Conservation (phyloP, 2,113 vertebrate species). For the Corythaeola cristata region DNA sequence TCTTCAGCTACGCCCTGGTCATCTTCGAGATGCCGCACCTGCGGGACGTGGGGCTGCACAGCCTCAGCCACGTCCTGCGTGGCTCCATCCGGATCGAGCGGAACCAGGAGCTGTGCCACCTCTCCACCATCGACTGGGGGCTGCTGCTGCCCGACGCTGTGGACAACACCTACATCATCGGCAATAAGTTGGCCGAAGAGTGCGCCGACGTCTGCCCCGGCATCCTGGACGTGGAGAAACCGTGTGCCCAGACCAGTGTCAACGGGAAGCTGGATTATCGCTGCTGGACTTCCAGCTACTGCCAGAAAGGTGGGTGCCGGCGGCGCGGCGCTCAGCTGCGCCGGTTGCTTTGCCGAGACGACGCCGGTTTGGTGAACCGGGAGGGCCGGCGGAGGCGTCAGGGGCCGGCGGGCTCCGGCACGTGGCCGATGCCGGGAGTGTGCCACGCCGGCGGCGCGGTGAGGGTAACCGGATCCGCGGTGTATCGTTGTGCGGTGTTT, state of each 20-base stretch:
- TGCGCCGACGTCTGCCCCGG: conserved; percentile 79
- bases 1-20: conserved; percentile 81
- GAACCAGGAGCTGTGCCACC: conserved; percentile 84
- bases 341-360: accelerated
- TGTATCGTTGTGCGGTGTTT: conserved; percentile 10
- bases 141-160: conserved; percentile 62
- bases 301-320: conserved; percentile 77
- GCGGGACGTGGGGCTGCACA: conserved; percentile 76
- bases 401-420: neutral
- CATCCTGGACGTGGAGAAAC: conserved; percentile 69
- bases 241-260: conserved; percentile 72
- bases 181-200: conserved; percentile 77
- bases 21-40: conserved; percentile 83
- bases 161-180: conserved; percentile 75
- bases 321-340: accelerated
- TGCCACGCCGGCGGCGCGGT: accelerated
- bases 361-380: neutral
- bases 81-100: conserved; percentile 79
- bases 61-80: conserved; percentile 70
- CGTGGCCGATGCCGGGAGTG: neutral
- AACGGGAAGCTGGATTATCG: conserved; percentile 69
- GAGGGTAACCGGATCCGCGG: neutral
- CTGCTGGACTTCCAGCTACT: conserved; percentile 83
- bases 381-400: neutral
- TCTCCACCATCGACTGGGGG: conserved; percentile 83